Evolutionary conservation across 2,888 invertebrate species (phyloP), one percentile per base, ranked within the genome.

Genomic region (Aricia artaxerxes): DNA sequence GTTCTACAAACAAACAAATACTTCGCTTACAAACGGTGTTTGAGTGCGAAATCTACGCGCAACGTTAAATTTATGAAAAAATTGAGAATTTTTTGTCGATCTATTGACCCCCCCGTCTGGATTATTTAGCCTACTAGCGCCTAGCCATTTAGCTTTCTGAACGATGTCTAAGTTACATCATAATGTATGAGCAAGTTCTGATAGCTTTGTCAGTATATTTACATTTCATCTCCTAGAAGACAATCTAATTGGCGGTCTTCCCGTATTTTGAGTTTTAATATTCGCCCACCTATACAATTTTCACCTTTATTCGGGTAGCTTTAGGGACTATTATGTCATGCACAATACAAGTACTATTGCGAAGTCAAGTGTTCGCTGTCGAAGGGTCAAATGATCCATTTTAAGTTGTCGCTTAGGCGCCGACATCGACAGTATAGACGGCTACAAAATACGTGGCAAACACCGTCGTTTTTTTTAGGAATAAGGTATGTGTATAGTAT

Each of bases 301-400:
- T 73, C 24, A 11, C 44, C 1, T 9, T 24, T 44, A 44, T n/a
- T 4, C 0, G 5, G 0, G 9, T 24, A n/a, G 4, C 2, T 24
- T 6, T 73, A 44, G 11, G 1, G 24, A 1, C 16, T 2, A 57
- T 13, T 57, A 53, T 76, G 53, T 31, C 13, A 1, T 49, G 35
- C 4, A 4, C 49, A 6, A 0, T 31, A 4, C 11, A 13, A 31
- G 13, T 78, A 44, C 64, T 77, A 73, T 73, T 44, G 40, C 73
- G 11, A 73, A 73, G 78, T 78, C 78, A 78, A 78, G 53, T 78
- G 60, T 78, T 60, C 53, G 35, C 57, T 60, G 69, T 49, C 72
- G 72, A 60, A 49, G 78, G 73, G 78, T 78, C 73, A 78, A 78
- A 40, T 60, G 78, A 73, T 78, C 38, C 60, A 73, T 73, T 78